Conservation (phyloP, 2,113 vertebrate species). For the Phrynosoma platyrhinos region DNA sequence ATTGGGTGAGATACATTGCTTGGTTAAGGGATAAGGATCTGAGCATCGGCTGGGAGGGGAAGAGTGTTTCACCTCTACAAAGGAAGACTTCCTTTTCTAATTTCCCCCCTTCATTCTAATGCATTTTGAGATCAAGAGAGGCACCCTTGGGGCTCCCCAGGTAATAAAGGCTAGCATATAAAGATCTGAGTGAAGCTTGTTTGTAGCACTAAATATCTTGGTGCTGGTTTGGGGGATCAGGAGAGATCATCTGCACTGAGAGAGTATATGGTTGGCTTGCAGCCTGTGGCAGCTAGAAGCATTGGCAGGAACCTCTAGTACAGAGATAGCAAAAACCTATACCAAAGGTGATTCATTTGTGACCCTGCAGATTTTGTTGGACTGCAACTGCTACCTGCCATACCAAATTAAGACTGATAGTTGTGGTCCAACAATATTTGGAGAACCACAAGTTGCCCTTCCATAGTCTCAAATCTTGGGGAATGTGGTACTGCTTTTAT, state of each 20-base stretch:
- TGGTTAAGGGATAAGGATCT: constrained; percentile 1
- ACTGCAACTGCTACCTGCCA: no score
- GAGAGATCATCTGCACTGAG: not conserved
- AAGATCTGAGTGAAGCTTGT: not conserved
- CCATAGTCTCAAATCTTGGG: not conserved
- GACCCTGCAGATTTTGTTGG: no score
- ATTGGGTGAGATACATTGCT: not conserved
- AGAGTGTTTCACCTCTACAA: not conserved
- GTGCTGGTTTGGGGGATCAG: not conserved
- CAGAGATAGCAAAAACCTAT: not conserved
- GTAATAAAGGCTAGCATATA: not conserved
- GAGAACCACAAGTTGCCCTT: not conserved
- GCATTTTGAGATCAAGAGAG: not conserved
- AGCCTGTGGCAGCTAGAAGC: not conserved
- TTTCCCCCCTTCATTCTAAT: not conserved
- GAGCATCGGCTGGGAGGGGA: not conserved
- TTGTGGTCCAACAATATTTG: not conserved
- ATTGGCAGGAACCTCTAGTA: not conserved
- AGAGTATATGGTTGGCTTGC: not conserved
- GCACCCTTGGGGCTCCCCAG: not conserved
- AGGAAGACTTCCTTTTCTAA: constrained; percentile 1
- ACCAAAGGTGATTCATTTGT: not conserved
- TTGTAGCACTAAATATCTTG: not conserved
- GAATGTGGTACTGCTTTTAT: not conserved
- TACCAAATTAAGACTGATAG: no score